Evolutionary conservation across 2,888 invertebrate species (phyloP).

Genomic region (Fragum fragum): DNA sequence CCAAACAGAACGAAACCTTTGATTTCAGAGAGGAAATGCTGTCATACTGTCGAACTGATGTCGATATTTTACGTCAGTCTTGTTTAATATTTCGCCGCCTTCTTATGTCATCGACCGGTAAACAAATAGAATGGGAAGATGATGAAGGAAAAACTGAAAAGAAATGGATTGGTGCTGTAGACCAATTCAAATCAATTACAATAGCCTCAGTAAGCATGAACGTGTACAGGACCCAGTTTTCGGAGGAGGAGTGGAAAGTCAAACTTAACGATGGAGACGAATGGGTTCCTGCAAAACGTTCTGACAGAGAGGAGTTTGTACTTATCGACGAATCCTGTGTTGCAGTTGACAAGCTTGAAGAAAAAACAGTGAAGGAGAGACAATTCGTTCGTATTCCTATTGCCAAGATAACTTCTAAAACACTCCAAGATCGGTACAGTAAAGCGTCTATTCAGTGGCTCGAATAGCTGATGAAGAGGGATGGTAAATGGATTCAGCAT

Average conservation of each 20-base stretch:
- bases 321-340: constrained; percentile 36
- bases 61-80: constrained; percentile 40
- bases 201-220: constrained; percentile 51
- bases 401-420: constrained; percentile 10
- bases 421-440: constrained; percentile 39
- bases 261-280: constrained; percentile 33
- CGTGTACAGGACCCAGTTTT: constrained; percentile 41
- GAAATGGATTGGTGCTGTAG: constrained; percentile 34
- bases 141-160: too few relatives aligned
- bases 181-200: constrained; percentile 51
- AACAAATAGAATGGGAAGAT: not conserved
- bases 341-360: constrained; percentile 13
- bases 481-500: constrained; percentile 20
- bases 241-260: constrained; percentile 48
- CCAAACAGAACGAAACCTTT: not conserved
- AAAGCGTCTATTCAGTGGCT: constrained; percentile 52
- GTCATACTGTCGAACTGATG: constrained; percentile 46
- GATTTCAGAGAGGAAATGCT: constrained; percentile 42
- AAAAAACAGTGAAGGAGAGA: constrained; percentile 22
- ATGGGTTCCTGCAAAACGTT: constrained; percentile 30
- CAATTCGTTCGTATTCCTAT: constrained; percentile 19
- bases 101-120: constrained; percentile 29
- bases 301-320: constrained; percentile 20
- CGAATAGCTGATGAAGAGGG: constrained; percentile 35
- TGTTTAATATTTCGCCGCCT: constrained; percentile 45